phyloP scores from a whole-genome alignment of 2,888 invertebrate genomes.

The Synergus gifuensis region DNA sequence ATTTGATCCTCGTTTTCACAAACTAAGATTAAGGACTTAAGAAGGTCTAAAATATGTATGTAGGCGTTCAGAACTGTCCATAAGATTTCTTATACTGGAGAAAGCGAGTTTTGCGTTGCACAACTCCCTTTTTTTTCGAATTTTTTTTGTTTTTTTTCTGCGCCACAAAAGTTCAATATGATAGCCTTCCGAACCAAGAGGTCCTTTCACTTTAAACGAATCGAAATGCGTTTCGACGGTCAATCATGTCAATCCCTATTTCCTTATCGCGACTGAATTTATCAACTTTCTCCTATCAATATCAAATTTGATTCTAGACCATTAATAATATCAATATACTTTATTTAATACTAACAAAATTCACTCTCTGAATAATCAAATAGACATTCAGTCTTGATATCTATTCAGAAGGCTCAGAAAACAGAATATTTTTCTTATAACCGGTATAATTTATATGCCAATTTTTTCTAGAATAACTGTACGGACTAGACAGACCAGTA shows the following conservation, averaged over 20 bases:
- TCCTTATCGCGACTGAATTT: neutral
- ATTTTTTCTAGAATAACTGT: neutral
- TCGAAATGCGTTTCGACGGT: neutral
- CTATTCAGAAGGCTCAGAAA: neutral
- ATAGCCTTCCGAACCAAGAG: constrained; percentile 15
- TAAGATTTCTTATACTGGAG: constrained; percentile 12
- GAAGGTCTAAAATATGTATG: neutral
- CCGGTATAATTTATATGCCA: constrained; percentile 8
- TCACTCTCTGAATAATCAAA: too few species aligned
- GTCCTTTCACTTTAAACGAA: constrained; percentile 36
- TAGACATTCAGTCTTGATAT: neutral
- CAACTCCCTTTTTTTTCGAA: constrained; percentile 28
- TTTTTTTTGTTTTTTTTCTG: neutral
- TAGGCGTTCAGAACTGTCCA: neutral
- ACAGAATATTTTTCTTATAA: neutral
- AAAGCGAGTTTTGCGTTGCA: constrained; percentile 29
- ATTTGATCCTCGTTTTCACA: neutral
- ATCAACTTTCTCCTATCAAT: constrained; percentile 3
- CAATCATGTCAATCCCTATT: neutral
- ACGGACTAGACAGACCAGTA: neutral
- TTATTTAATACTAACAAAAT: neutral
- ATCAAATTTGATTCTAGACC: neutral
- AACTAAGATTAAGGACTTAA: neutral
- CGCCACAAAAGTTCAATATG: constrained; percentile 20
- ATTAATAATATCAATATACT: neutral